phyloP scores from a whole-genome alignment of 2,888 invertebrate species.

The Odontocolon sp. region DNA sequence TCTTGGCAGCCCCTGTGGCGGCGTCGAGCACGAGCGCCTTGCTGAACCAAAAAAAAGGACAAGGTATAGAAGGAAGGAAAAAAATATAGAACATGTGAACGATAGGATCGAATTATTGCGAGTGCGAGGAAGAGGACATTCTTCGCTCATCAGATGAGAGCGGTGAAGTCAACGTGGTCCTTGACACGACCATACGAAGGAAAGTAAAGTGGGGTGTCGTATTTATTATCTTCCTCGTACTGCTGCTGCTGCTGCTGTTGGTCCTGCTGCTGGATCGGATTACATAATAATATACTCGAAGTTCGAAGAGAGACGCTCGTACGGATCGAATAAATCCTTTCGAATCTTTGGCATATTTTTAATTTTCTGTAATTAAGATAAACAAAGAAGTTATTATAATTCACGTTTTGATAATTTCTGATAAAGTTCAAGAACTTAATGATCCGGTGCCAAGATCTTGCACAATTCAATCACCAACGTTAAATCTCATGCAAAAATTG shows the following conservation, averaged over 20 bases:
- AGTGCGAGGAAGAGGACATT: constrained; percentile 46
- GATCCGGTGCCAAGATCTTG: too few species aligned
- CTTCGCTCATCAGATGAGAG: background rate
- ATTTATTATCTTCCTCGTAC: constrained; percentile 52
- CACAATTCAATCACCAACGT: too few species aligned
- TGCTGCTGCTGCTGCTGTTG: constrained; percentile 10
- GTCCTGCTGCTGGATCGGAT: constrained; percentile 33
- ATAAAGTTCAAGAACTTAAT: background rate
- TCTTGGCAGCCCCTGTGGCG: constrained; percentile 36
- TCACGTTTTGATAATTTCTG: background rate
- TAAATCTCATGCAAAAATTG: too few species aligned
- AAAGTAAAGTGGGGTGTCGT: constrained; percentile 53
- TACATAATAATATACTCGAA: constrained; percentile 51
- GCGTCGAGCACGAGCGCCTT: constrained; percentile 57
- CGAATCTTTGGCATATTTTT: background rate
- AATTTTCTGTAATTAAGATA: too few species aligned
- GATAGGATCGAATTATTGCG: constrained; percentile 34
- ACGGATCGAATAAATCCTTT: constrained; percentile 8
- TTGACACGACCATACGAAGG: constrained; percentile 38
- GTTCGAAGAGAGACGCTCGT: constrained; percentile 21
- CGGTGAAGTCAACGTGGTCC: constrained; percentile 20
- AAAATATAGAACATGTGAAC: background rate
- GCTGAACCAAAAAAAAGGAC: constrained; percentile 35
- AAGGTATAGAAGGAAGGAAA: constrained; percentile 11
- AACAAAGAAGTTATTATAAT: too few species aligned